phyloP scores from a whole-genome alignment of 2,888 invertebrate genomes.

The Octodonta nipae region DNA sequence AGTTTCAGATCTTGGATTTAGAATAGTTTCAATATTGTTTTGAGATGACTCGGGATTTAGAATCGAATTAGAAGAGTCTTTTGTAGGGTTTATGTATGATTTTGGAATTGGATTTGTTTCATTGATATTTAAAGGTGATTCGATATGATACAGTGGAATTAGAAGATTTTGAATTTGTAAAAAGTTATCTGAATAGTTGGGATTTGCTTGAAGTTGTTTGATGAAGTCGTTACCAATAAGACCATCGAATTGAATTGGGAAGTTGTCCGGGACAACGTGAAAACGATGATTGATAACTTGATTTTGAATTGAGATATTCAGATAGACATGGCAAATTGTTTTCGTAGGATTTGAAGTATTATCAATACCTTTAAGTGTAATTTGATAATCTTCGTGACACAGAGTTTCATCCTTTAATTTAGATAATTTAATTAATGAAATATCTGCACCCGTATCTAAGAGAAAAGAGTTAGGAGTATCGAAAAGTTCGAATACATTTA shows the following conservation, averaged over 20 bases:
- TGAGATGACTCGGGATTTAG: too few relatives aligned
- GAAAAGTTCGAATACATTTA: conserved; percentile 1
- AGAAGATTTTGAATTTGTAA: conserved; percentile 1
- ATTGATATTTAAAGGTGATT: neutral
- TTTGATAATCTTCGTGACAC: conserved; percentile 5
- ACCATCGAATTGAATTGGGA: conserved; percentile 16
- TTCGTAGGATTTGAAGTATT: conserved; percentile 5
- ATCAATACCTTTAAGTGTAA: conserved; percentile 9
- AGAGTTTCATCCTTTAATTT: conserved; percentile 6
- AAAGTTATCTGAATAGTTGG: conserved; percentile 12
- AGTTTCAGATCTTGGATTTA: conserved; percentile 7
- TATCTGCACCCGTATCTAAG: conserved; percentile 8
- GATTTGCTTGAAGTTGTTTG: conserved; percentile 3
- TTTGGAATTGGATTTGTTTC: neutral
- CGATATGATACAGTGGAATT: conserved; percentile 5
- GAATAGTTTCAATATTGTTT: too few relatives aligned
- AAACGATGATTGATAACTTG: neutral
- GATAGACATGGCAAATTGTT: conserved; percentile 4
- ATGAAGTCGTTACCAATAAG: conserved; percentile 12
- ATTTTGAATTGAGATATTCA: conserved; percentile 1
- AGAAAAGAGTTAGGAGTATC: conserved; percentile 3
- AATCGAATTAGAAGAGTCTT: too few relatives aligned
- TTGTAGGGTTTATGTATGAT: conserved; percentile 1
- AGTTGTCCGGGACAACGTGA: conserved; percentile 1
- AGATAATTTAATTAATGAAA: conserved; percentile 7